Evolutionary conservation across 2,797 vertebrate species (phyloP), one percentile per base, ranked within the genome.

Genomic region (Gallinago solitaria): DNA sequence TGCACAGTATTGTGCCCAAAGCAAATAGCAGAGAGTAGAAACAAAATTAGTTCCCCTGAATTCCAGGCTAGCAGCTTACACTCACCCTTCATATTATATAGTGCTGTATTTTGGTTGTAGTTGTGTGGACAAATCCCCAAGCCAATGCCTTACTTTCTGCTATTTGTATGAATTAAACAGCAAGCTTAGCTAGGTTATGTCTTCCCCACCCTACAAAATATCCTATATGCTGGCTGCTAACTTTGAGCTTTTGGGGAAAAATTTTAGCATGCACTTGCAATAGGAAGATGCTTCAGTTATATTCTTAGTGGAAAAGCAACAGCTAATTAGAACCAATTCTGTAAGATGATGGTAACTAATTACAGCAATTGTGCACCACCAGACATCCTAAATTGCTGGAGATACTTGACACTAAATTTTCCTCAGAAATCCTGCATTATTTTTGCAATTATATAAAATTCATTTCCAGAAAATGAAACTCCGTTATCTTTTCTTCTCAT

Each of bases 281-380:
- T 23, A 30, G 43, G 57, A 83, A 87, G 48, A 60, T 76, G 32
- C 75, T 91, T 75, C 45, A 59, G 73, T 75, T 63, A 43, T 47
- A 90, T n/a, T 94, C 75, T 63, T 94, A 90, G 79, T 64, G 75
- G 45, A 89, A 91, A 90, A 37, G 54, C 65, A 73, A 56, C 65
- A 94, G 57, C 51, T 96, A 74, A 84, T 89, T 87, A 95, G 41
- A 89, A 74, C 48, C 19, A 79, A 45, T 93, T 86, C 35, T 63
- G n/a, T 79, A 56, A 89, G 71, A 77, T 80, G 45, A 80, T 27
- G 41, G 71, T 76, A 92, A 90, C 92, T 96, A 87, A 89, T 96
- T 90, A 74, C 45, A 89, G 68, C 39, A 35, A 16, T 60, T 77
- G 56, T 80, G 61, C 68, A 83, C 68, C 63, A 37, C 65, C 74